Base-by-base conservation (phyloP, 2,113 vertebrate species). In the Piaya cayana region DNA sequence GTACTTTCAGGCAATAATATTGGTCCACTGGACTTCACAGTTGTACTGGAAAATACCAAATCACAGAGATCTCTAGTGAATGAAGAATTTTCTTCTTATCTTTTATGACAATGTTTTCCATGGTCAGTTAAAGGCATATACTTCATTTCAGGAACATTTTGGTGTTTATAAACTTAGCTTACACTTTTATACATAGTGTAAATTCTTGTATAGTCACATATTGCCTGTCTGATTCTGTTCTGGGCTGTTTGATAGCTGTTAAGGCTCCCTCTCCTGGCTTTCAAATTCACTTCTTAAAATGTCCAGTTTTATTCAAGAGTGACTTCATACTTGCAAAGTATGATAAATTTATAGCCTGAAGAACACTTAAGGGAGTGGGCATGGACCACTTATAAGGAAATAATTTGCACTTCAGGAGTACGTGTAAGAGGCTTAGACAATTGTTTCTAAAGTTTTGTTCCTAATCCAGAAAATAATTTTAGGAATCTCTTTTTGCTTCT, bases 341-440 rank as follows among this genome's bases (percentile, higher is more conserved):
- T 59, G 21, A 18, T 83, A 45, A 80, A 93, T 94, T 88, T 77
- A 80, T 75, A 80, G 22, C 30, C 26, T 80, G 76, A 81, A 94
- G 55, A 90, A 80, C 50, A 42, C 90, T 80, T 70, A 32, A 86
- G 37, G 50, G n/a, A 82, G 86, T 62, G 16, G 85, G 15, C 23
- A 45, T 23, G 29, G 45, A 50, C 37, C 12, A 63, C 81, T 92
- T 92, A 8, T 83, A 70, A 70, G 64, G 37, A 94, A 86, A 74
- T 88, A 5, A 62, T 43, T 52, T 67, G 21, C 37, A n/a, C 43
- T 88, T 86, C 69, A 50, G 50, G 29, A 43, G 7, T 34, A 11
- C 39, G 15, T 79, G 8, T 69, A 86, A 93, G 72, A 88, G 37
- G 17, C 76, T 77, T 85, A 86, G 71, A 83, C 94, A 93, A 94